Percentiles rank a stretch among this genome's conserved stretches.
These are phyloP conservation scores for Pseudococcus jackbeardsleyi DNA, from an alignment of 2,888 invertebrate genomes.

Conservation along the genomic window DNA sequence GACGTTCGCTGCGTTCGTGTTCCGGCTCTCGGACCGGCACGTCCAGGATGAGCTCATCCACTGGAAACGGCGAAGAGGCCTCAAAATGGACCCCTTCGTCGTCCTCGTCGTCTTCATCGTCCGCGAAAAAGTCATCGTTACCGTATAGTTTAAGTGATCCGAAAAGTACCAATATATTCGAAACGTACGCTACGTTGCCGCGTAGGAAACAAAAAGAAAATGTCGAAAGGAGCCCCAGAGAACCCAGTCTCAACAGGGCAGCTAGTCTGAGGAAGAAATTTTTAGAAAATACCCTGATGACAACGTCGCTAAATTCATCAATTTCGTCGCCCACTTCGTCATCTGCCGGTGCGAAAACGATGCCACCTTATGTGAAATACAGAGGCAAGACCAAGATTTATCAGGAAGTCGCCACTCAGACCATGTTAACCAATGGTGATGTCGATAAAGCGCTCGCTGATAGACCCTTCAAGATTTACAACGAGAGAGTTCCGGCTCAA, in stretches of 20 bases:
- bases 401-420: conserved; percentile 84
- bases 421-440: conserved; percentile 80
- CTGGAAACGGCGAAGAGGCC: background rate
- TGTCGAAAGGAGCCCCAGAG: conserved; percentile 66
- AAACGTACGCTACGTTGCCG: conserved; percentile 84
- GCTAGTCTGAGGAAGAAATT: conserved; percentile 68
- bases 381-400: conserved; percentile 79
- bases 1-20: conserved; percentile 56
- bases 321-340: conserved; percentile 63
- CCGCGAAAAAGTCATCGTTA: conserved; percentile 12
- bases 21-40: conserved; percentile 35
- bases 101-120: background rate
- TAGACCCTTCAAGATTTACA: conserved; percentile 68
- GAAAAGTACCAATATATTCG: conserved; percentile 72
- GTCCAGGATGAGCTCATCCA: conserved; percentile 27
- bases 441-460: conserved; percentile 81
- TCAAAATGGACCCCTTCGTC: background rate
- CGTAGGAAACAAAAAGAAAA: conserved; percentile 78
- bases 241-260: conserved; percentile 69
- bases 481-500: conserved; percentile 11
- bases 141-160: conserved; percentile 48
- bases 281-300: conserved; percentile 65
- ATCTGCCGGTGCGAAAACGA: conserved; percentile 59
- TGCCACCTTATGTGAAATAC: conserved; percentile 67
- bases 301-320: conserved; percentile 63